Conservation (phyloP, 2,888 invertebrate species). For the Ectemnius cavifrons region DNA sequence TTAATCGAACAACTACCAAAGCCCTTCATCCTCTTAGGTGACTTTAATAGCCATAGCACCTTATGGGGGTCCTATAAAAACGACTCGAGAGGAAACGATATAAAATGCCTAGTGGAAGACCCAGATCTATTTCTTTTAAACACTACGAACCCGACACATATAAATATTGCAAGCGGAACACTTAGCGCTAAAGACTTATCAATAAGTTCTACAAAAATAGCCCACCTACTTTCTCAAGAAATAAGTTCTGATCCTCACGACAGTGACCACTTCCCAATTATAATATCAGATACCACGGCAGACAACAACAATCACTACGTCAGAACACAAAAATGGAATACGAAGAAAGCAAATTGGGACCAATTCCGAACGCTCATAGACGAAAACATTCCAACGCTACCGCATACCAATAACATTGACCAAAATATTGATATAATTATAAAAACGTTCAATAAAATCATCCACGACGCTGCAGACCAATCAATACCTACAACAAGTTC, state of each 20-base stretch:
- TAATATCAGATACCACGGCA: not conserved
- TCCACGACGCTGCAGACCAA: too few species aligned
- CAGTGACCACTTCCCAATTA: slow-evolving; percentile 9
- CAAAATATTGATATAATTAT: not conserved
- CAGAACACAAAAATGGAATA: not conserved
- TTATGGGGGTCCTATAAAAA: not conserved
- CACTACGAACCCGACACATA: not conserved
- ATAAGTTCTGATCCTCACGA: not conserved
- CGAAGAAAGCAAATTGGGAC: slow-evolving; percentile 6
- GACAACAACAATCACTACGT: not conserved
- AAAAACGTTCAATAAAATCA: too few species aligned
- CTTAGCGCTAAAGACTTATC: not conserved
- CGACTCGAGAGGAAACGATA: not conserved
- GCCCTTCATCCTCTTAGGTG: slow-evolving; percentile 7
- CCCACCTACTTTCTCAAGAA: not conserved
- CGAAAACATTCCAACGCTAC: not conserved
- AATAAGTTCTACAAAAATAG: not conserved
- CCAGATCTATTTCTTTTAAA: not conserved
- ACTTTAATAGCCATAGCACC: slow-evolving; percentile 3
- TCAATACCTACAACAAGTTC: too few species aligned
- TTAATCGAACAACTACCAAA: not conserved
- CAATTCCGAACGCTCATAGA: not conserved
- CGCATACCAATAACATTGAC: not conserved
- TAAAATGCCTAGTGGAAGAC: not conserved
- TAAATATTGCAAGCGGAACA: not conserved